Conservation (phyloP, 1,140 invertebrate species). For the Drosophila cardini region DNA sequence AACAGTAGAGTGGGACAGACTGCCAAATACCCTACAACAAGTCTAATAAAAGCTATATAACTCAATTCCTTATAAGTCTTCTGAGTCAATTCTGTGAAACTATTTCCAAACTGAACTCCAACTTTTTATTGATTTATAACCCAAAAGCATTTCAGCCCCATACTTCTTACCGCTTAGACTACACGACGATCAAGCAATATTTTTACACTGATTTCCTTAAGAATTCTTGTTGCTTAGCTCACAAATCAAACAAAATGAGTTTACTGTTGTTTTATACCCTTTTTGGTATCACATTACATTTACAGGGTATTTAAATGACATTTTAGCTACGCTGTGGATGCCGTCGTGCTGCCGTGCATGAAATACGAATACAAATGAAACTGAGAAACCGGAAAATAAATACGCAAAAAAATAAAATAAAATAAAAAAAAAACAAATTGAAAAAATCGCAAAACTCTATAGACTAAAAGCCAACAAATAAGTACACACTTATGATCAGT, state of each 20-base stretch:
- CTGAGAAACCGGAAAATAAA: constrained; percentile 35
- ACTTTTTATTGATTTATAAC: too few species aligned
- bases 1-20: background rate
- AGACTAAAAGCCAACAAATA: background rate
- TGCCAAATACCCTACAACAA: background rate
- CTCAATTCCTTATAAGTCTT: too few species aligned
- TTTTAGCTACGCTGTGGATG: constrained; percentile 5
- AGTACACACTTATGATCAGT: too few species aligned
- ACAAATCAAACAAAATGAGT: background rate
- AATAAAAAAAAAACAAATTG: constrained; percentile 2
- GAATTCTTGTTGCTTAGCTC: background rate
- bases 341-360: constrained; percentile 17
- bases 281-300: background rate
- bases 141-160: too few species aligned
- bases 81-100: too few species aligned
- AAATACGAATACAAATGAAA: constrained; percentile 28
- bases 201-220: too few species aligned
- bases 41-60: too few species aligned
- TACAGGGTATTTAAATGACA: constrained; percentile 24
- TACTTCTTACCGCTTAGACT: too few species aligned
- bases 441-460: constrained; percentile 11
- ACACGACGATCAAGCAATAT: too few species aligned
- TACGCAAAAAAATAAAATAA: constrained; percentile 4
- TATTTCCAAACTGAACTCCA: background rate
- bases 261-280: background rate